Evolutionary conservation across 2,797 vertebrate species (phyloP).

Genomic region (Poecilia wingei): DNA sequence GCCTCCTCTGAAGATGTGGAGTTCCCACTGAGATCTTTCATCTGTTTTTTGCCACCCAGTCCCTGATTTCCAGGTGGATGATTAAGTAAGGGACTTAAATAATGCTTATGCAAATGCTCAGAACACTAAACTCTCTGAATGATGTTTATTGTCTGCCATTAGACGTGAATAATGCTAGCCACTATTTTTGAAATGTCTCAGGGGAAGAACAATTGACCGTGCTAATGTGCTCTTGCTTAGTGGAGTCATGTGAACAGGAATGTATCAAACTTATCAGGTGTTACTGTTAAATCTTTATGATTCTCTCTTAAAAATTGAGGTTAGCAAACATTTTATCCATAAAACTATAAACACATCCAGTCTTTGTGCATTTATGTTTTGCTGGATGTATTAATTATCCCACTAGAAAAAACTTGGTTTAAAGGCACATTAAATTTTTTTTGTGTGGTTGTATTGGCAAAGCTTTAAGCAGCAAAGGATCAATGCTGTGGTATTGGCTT

Average conservation of each 20-base stretch:
- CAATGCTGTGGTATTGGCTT: slow-evolving; percentile 71
- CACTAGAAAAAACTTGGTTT: slow-evolving; percentile 48
- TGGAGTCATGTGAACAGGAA: slow-evolving; percentile 58
- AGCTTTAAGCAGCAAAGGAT: slow-evolving; percentile 69
- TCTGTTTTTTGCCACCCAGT: slow-evolving; percentile 66
- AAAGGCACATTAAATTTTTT: slow-evolving; percentile 72
- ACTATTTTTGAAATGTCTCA: slow-evolving; percentile 73
- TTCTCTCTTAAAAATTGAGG: slow-evolving; percentile 40
- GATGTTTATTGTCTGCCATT: slow-evolving; percentile 83
- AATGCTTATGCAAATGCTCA: slow-evolving; percentile 76
- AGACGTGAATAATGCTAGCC: slow-evolving; percentile 75
- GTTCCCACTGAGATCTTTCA: slow-evolving; percentile 52
- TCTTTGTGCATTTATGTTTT: slow-evolving; percentile 48
- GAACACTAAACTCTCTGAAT: slow-evolving; percentile 75
- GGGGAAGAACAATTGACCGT: slow-evolving; percentile 78
- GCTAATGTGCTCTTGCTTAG: slow-evolving; percentile 71
- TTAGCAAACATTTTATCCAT: slow-evolving; percentile 15
- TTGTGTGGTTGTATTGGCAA: slow-evolving; percentile 74
- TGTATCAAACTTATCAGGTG: slow-evolving; percentile 56
- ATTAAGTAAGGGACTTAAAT: slow-evolving; percentile 80
- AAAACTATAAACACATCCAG: slow-evolving; percentile 22
- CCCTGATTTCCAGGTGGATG: slow-evolving; percentile 77
- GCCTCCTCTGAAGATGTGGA: slow-evolving; percentile 49
- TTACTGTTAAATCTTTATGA: slow-evolving; percentile 44
- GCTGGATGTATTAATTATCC: slow-evolving; percentile 72